A percentile compares a stretch with the other conserved stretches of the same genome.
Conservation (phyloP, 2,888 invertebrate species). For the Eupithecia centaureata region DNA sequence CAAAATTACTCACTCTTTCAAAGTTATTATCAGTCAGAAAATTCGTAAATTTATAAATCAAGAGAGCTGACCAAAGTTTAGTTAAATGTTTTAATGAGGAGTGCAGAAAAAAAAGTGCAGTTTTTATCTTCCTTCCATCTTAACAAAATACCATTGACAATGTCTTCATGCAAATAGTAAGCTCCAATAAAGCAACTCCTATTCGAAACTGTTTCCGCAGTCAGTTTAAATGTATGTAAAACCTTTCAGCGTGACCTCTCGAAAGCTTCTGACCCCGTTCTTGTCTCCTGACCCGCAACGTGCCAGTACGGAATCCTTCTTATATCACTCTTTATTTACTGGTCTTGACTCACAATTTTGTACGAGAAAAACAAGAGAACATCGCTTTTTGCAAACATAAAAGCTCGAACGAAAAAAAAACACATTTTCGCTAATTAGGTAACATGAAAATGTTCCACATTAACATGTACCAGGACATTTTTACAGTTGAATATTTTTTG, state of each 20-base stretch:
- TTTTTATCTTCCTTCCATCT: not conserved
- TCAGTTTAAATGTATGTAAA: slow-evolving; percentile 63
- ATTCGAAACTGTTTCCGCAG: slow-evolving; percentile 40
- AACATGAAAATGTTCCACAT: not conserved
- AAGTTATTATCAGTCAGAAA: not conserved
- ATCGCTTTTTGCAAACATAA: not conserved
- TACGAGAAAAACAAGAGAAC: slow-evolving; percentile 27
- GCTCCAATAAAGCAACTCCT: slow-evolving; percentile 37
- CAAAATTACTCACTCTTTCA: not conserved
- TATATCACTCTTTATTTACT: slow-evolving; percentile 59
- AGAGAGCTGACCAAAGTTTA: not conserved
- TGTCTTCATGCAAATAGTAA: slow-evolving; percentile 28
- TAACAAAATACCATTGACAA: not conserved
- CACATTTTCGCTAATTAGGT: not conserved
- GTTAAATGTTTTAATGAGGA: not conserved
- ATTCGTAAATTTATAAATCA: not conserved
- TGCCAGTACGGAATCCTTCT: slow-evolving; percentile 64
- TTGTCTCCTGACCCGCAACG: slow-evolving; percentile 55
- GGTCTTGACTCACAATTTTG: slow-evolving; percentile 62
- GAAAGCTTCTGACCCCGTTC: slow-evolving; percentile 57
- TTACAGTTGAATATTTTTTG: not conserved
- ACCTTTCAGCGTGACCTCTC: slow-evolving; percentile 59
- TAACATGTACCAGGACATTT: not conserved
- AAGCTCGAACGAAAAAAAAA: not conserved
- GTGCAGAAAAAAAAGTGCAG: too few species aligned